Percentiles rank a stretch among this genome's conserved stretches.
phyloP scores from a whole-genome alignment of 2,113 vertebrate species.

The Mesembrinibis cayennensis region DNA sequence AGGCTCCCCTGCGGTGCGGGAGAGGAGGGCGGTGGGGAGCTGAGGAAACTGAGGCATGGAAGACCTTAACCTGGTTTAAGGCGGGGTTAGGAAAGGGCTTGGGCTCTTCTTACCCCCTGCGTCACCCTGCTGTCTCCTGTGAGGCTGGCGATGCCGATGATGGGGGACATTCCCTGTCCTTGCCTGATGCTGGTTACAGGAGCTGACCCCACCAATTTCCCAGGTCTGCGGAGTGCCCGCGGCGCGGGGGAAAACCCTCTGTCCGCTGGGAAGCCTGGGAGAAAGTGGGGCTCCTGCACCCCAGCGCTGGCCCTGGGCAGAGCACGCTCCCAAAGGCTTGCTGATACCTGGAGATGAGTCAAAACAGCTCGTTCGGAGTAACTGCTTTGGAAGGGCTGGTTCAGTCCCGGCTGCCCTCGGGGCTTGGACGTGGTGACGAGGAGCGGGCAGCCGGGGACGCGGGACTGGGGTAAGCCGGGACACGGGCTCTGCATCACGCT shows the following conservation, averaged over 20 bases:
- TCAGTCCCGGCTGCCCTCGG: background rate
- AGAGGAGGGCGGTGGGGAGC: background rate
- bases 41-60: background rate
- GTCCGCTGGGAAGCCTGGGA: background rate
- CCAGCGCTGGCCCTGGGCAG: background rate
- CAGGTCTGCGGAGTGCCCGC: accelerated
- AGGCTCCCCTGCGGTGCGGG: background rate
- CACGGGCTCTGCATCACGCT: background rate
- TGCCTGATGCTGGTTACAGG: accelerated
- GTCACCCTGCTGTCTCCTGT: background rate
- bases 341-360: background rate
- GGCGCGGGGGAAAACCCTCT: accelerated
- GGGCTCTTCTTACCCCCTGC: background rate
- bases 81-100: background rate
- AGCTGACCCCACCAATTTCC: no score
- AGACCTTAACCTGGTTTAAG: background rate
- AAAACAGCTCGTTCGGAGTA: background rate
- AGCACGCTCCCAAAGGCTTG: background rate
- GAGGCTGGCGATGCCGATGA: background rate
- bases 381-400: background rate
- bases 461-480: background rate
- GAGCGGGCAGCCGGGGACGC: background rate
- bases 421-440: background rate
- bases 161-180: accelerated
- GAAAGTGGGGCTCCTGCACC: background rate